These are phyloP conservation scores for Pangasius macronema DNA, from an alignment of 2,797 vertebrate species.

Conservation along the genomic window DNA sequence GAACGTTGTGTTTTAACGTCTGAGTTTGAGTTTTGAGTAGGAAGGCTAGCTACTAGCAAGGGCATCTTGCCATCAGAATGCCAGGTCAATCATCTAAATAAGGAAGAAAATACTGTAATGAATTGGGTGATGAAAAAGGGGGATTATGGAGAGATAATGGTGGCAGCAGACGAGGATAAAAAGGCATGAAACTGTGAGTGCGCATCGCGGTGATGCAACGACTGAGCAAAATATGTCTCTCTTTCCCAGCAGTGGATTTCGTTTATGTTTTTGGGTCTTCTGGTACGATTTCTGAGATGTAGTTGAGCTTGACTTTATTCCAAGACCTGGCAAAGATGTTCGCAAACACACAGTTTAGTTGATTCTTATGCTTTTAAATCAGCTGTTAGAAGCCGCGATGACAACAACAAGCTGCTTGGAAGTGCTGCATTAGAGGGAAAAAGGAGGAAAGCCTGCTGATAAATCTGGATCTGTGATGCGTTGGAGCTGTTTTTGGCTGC, in stretches of 20 bases:
- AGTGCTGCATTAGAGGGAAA: not conserved
- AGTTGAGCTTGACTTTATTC: not conserved
- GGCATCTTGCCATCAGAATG: not conserved
- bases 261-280: not conserved
- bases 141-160: not conserved
- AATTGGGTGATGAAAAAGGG: not conserved
- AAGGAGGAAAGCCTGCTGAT: not conserved
- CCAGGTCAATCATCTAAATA: not conserved
- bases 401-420: not conserved
- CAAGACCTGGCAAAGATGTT: not conserved
- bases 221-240: not conserved
- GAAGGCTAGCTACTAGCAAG: not conserved
- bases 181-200: not conserved
- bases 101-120: not conserved
- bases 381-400: not conserved
- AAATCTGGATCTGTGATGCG: not conserved
- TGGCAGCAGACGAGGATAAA: not conserved
- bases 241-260: not conserved
- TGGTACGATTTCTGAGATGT: not conserved
- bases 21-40: not conserved
- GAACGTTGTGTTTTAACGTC: not conserved
- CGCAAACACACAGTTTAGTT: not conserved
- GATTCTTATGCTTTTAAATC: not conserved
- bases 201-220: not conserved
- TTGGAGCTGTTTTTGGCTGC: not conserved